phyloP scores from a whole-genome alignment of 2,113 vertebrate species.

The Mustela lutreola region DNA sequence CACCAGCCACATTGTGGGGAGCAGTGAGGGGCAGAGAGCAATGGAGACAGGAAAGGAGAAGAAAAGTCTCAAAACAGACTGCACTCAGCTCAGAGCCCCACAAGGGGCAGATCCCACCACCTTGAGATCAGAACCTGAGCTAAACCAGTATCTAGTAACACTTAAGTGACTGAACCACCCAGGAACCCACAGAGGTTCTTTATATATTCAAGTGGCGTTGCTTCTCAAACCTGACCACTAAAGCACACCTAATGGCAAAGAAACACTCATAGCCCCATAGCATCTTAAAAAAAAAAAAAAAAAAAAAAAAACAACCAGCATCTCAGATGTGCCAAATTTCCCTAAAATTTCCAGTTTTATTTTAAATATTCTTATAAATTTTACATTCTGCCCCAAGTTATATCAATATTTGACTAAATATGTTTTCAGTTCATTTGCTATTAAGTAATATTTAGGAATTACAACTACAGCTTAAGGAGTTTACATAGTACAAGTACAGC shows the following conservation, averaged over 20 bases:
- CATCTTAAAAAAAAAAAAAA: neutral
- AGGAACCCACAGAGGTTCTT: neutral
- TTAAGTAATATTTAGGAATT: neutral
- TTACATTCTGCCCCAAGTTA: neutral
- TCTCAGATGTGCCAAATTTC: neutral
- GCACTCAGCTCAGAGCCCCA: neutral
- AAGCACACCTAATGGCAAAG: neutral
- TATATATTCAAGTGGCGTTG: neutral
- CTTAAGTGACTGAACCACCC: neutral
- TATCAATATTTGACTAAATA: conserved; percentile 1
- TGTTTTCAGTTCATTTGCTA: neutral
- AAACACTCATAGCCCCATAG: neutral
- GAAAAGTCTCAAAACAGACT: neutral
- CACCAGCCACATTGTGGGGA: neutral
- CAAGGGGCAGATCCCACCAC: neutral
- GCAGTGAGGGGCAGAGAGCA: neutral
- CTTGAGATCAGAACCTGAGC: neutral
- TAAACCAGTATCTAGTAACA: neutral
- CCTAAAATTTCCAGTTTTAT: neutral
- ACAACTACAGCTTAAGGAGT: neutral
- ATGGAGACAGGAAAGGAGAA: neutral
- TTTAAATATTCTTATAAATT: neutral
- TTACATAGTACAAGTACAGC: neutral
- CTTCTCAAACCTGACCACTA: neutral
- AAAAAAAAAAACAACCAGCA: neutral